phyloP scores from a whole-genome alignment of 2,113 vertebrate species.

The Manacus vitellinus region DNA sequence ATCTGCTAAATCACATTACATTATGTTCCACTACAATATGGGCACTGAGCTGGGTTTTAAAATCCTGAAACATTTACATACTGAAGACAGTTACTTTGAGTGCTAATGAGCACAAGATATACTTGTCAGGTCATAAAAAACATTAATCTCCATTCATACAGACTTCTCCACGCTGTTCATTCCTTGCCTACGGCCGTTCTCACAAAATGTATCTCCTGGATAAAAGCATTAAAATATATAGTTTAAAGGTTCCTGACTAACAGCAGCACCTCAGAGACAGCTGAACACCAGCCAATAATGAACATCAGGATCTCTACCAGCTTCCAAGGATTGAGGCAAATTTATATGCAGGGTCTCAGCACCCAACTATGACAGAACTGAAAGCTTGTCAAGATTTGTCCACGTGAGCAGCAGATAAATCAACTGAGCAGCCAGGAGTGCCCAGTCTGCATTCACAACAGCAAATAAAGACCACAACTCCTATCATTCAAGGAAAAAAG shows the following conservation, averaged over 20 bases:
- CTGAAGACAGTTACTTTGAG: neutral
- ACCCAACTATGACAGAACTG: neutral
- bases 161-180: neutral
- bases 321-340: neutral
- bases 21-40: neutral
- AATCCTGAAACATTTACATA: neutral
- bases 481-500: neutral
- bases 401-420: neutral
- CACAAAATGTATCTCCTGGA: neutral
- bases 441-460: neutral
- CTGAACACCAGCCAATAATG: neutral
- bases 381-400: neutral
- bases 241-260: neutral
- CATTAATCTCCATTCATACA: neutral
- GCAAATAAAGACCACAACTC: neutral
- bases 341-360: neutral
- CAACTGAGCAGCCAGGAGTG: accelerated
- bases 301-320: neutral
- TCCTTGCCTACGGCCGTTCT: neutral
- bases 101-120: neutral
- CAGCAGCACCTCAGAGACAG: neutral
- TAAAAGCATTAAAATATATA: neutral
- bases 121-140: neutral
- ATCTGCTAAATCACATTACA: neutral
- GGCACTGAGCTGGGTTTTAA: neutral